These are phyloP conservation scores for Fulica atra DNA, from an alignment of 2,113 vertebrate species.

Conservation along the genomic window DNA sequence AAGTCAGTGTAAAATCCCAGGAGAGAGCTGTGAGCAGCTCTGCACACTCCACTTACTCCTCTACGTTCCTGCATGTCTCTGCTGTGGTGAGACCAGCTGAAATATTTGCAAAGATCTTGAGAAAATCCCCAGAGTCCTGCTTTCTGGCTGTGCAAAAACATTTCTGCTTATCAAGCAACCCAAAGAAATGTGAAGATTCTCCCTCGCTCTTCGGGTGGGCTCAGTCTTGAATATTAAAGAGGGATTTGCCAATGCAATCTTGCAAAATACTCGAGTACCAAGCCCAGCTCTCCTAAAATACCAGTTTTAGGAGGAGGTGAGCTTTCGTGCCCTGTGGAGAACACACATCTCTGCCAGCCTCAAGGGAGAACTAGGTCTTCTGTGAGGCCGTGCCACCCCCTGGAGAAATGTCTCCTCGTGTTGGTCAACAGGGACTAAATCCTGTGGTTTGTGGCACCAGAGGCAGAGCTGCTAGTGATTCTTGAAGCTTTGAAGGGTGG, in stretches of 20 bases:
- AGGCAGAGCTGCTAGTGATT: not conserved
- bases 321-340: not conserved
- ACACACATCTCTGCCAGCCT: not conserved
- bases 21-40: not conserved
- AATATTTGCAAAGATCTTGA: constrained; percentile 5
- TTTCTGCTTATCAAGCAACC: constrained; percentile 50
- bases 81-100: not conserved
- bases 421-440: not conserved
- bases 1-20: not conserved
- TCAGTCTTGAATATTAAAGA: constrained; percentile 36
- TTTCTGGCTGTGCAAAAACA: constrained; percentile 15
- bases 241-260: constrained; percentile 27
- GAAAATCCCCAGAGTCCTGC: constrained; percentile 15
- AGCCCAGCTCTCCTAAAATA: constrained; percentile 6
- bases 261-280: not conserved
- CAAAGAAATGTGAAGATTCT: constrained; percentile 1
- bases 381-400: not conserved
- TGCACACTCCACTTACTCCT: not conserved
- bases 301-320: constrained; percentile 17
- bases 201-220: constrained; percentile 19
- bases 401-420: not conserved
- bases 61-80: not conserved
- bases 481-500: not conserved
- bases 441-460: not conserved
- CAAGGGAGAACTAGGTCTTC: not conserved